phyloP scores from a whole-genome alignment of 2,888 invertebrate genomes.

The Standfussiana lucernea region DNA sequence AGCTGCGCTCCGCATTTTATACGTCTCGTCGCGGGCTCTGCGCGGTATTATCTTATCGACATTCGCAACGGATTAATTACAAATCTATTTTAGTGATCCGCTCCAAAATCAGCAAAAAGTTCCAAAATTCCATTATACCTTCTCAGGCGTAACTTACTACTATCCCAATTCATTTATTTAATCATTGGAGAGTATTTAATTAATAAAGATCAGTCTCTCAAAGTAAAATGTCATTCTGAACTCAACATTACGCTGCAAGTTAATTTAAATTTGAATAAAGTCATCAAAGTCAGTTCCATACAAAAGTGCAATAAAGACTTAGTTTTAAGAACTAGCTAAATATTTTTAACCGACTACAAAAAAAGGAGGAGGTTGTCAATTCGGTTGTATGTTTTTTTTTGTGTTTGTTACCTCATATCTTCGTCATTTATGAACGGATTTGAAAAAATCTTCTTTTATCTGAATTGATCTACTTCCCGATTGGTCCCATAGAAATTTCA shows the following conservation, averaged over 20 bases:
- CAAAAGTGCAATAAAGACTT: too few relatives aligned
- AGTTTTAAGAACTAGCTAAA: too few relatives aligned
- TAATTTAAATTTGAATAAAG: conserved; percentile 1
- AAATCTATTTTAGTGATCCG: conserved; percentile 41
- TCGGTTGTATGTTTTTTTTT: too few relatives aligned
- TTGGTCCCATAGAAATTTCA: too few relatives aligned
- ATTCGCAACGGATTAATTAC: conserved; percentile 13
- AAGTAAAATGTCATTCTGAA: background rate
- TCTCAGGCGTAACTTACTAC: background rate
- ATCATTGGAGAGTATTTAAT: background rate
- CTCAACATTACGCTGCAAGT: background rate
- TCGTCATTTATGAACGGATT: too few relatives aligned
- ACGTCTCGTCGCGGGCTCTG: background rate
- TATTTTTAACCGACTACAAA: too few relatives aligned
- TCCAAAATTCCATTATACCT: background rate
- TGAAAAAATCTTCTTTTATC: too few relatives aligned
- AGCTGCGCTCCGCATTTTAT: conserved; percentile 17
- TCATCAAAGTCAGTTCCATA: too few relatives aligned
- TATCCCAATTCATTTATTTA: background rate
- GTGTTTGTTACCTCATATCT: too few relatives aligned
- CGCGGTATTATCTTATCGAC: conserved; percentile 40
- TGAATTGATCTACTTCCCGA: too few relatives aligned
- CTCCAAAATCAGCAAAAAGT: conserved; percentile 2
- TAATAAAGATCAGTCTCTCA: background rate
- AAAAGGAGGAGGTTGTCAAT: too few relatives aligned